A percentile compares a stretch with the other conserved stretches of the same genome.
phyloP scores from a whole-genome alignment of 1,140 invertebrate genomes.

The Sarcophaga peregrina region DNA sequence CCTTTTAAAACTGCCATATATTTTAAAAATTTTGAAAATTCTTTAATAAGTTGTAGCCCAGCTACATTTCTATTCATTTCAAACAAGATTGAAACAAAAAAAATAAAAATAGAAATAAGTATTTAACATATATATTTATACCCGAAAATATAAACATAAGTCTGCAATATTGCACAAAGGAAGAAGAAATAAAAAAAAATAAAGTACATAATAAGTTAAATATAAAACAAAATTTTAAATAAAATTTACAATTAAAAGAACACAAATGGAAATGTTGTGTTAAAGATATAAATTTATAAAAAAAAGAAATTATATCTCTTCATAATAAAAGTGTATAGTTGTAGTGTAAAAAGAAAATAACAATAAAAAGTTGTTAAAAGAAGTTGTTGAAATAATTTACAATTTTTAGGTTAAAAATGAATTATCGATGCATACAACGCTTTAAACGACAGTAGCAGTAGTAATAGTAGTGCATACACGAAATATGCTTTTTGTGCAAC shows the following conservation, averaged over 20 bases:
- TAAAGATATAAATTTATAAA: background rate
- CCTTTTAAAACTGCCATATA: background rate
- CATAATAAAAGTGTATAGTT: background rate
- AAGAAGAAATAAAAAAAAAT: background rate
- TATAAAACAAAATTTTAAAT: background rate
- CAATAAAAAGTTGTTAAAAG: background rate
- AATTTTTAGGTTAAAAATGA: background rate
- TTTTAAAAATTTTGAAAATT: conserved; percentile 19
- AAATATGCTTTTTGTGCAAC: too few species aligned
- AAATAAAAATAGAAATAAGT: background rate
- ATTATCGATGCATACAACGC: background rate
- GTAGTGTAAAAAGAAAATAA: background rate
- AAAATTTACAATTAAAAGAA: background rate
- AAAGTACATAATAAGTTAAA: background rate
- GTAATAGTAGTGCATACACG: too few species aligned
- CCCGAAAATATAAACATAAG: too few species aligned
- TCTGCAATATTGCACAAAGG: background rate
- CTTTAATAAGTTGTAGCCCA: background rate
- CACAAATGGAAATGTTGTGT: conserved; percentile 10
- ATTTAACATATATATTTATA: background rate
- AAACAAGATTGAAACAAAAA: background rate
- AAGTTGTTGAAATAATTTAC: background rate
- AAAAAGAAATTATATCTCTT: background rate
- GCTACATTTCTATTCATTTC: conserved; percentile 5
- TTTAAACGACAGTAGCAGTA: too few species aligned